A percentile compares a stretch with the other conserved stretches of the same genome.
phyloP scores from a whole-genome alignment of 2,113 vertebrate species.

The Sitta europaea region DNA sequence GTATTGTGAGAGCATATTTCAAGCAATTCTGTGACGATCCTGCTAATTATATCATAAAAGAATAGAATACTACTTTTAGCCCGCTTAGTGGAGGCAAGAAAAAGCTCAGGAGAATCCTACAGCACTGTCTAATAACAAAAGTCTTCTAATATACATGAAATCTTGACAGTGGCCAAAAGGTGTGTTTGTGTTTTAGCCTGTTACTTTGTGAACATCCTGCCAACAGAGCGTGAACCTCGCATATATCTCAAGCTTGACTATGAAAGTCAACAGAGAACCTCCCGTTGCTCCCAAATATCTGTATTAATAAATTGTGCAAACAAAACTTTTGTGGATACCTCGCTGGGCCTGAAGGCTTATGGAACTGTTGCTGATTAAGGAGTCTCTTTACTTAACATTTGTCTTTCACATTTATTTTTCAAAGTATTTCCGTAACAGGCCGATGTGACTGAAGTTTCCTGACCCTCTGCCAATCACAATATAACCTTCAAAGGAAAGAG shows the following conservation, averaged over 20 bases:
- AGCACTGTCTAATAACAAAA: neutral
- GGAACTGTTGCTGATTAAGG: constrained; percentile 58
- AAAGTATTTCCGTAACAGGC: constrained; percentile 53
- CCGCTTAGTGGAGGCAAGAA: neutral
- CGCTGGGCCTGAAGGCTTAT: neutral
- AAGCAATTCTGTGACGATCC: neutral
- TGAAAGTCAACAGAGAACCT: neutral
- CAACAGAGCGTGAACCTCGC: fast-evolving
- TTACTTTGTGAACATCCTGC: neutral
- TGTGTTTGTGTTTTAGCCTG: neutral
- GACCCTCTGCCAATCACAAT: constrained; percentile 64
- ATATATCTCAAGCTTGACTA: neutral
- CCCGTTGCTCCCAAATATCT: neutral
- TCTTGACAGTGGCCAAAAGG: neutral
- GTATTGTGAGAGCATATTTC: neutral
- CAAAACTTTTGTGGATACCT: neutral
- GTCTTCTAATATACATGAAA: neutral
- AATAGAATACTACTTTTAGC: neutral
- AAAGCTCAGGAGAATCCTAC: neutral
- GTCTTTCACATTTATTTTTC: constrained; percentile 63
- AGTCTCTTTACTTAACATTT: constrained; percentile 51
- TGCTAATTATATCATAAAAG: neutral
- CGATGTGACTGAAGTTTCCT: constrained; percentile 61
- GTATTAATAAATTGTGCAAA: constrained; percentile 11
- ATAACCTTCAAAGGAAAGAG: constrained; percentile 65